Conservation (phyloP, 2,113 vertebrate genomes). For the Phrynosoma blainvillii region DNA sequence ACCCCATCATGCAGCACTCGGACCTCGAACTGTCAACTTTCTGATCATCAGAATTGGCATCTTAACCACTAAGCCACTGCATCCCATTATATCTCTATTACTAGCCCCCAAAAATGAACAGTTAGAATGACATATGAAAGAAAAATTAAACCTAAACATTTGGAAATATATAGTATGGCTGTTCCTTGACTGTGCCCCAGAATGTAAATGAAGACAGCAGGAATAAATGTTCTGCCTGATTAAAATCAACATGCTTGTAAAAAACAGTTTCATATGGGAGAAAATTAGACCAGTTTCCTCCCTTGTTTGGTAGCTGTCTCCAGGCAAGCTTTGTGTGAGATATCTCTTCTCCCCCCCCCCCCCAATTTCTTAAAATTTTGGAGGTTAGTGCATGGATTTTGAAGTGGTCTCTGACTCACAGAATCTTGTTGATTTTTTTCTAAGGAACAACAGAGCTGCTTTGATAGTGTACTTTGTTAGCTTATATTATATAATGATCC, state of each 20-base stretch:
- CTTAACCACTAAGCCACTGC: no score
- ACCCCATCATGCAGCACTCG: no score
- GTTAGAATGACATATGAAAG: not conserved
- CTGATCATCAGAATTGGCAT: no score
- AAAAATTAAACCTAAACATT: not conserved
- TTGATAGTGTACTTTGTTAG: not conserved
- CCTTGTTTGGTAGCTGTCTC: not conserved
- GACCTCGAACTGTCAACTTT: no score
- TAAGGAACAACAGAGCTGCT: not conserved
- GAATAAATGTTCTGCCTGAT: not conserved
- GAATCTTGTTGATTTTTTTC: not conserved
- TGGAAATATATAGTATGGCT: not conserved
- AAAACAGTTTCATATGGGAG: not conserved
- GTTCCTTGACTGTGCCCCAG: not conserved
- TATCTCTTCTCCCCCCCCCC: no score
- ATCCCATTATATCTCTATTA: no score
- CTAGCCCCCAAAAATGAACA: not conserved
- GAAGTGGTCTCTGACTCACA: no score
- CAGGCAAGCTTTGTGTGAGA: not conserved
- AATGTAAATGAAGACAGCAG: not conserved
- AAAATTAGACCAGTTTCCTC: not conserved
- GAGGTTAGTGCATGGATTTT: no score
- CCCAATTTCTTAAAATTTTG: no score
- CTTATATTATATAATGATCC: not conserved
- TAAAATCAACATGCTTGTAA: not conserved